Conservation (phyloP, 2,888 invertebrate genomes). For the Adineta ricciae region DNA sequence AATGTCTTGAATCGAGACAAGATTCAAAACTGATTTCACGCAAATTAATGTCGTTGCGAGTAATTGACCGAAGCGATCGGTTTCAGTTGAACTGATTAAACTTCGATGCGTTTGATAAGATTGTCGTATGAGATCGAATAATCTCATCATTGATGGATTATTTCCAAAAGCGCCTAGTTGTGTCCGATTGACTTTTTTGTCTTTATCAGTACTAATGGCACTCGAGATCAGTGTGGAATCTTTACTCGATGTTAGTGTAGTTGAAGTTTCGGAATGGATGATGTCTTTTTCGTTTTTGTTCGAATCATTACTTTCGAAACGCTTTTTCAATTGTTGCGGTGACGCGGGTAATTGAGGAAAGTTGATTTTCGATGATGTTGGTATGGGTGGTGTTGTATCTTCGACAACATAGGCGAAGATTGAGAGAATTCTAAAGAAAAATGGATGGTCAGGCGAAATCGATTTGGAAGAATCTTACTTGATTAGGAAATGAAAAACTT, state of each 20-base stretch:
- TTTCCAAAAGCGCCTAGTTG: not conserved
- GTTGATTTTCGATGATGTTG: not conserved
- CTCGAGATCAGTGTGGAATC: not conserved
- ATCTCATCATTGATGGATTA: constrained; percentile 16
- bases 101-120: not conserved
- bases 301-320: not conserved
- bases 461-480: not conserved
- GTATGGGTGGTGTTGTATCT: not conserved
- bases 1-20: not conserved
- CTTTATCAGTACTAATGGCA: not conserved
- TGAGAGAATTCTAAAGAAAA: not conserved
- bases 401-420: not conserved
- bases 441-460: too few species aligned
- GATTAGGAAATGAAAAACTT: not conserved
- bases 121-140: not conserved
- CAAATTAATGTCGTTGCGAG: not conserved
- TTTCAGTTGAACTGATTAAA: not conserved
- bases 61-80: not conserved
- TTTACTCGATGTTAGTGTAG: not conserved
- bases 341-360: not conserved
- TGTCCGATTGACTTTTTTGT: not conserved
- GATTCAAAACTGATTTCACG: not conserved
- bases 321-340: constrained; percentile 11
- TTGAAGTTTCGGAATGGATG: not conserved
- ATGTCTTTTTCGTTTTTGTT: not conserved